phyloP scores from a whole-genome alignment of 2,797 vertebrate species.

The Coreius guichenoti region DNA sequence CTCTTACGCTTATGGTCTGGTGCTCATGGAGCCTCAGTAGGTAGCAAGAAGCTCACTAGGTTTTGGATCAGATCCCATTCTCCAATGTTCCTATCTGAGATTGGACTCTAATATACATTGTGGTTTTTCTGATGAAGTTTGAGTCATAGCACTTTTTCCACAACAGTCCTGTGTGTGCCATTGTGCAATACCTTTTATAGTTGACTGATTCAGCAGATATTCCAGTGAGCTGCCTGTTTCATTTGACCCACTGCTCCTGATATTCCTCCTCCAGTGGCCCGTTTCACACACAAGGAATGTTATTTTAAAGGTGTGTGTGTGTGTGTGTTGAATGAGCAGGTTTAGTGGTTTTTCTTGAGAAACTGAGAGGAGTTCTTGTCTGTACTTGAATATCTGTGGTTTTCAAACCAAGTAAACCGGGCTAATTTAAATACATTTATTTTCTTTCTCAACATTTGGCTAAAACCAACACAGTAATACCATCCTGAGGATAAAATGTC shows the following conservation, averaged over 20 bases:
- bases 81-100: neutral
- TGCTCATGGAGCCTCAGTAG: neutral
- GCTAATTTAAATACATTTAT: slow-evolving; percentile 16
- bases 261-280: neutral
- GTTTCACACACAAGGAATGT: slow-evolving; percentile 5
- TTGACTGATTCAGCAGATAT: slow-evolving; percentile 19
- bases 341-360: slow-evolving; percentile 9
- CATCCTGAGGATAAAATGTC: neutral
- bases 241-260: slow-evolving; percentile 15
- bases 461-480: neutral
- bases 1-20: neutral
- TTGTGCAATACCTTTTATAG: slow-evolving; percentile 25
- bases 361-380: slow-evolving; percentile 32
- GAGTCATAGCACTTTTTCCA: slow-evolving; percentile 16
- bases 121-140: neutral
- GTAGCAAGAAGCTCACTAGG: neutral
- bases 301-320: slow-evolving; percentile 31
- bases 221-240: neutral
- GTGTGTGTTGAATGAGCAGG: neutral
- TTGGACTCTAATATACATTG: neutral
- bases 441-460: slow-evolving; percentile 31
- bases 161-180: slow-evolving; percentile 1
- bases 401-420: neutral
- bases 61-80: neutral
- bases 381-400: slow-evolving; percentile 32